Evolutionary conservation across 2,888 invertebrate species (phyloP), one percentile per base, ranked within the genome.

Genomic region (Cylloceria caligata): DNA sequence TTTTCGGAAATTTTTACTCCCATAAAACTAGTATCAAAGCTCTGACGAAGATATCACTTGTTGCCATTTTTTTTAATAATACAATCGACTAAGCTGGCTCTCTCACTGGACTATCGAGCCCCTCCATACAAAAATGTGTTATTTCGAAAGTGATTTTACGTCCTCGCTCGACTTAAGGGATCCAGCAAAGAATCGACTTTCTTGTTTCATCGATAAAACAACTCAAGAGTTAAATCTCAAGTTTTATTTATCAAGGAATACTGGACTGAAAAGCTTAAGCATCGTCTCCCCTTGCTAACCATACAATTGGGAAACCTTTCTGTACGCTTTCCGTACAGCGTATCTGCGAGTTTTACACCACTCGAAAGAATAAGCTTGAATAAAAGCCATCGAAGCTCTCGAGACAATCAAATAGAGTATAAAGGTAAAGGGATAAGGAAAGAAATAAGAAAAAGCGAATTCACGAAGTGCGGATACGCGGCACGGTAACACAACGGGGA

Each of bases 401-500:
- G 42, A 19, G 45, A 65, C 30, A 39, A 55, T 64, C 24, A 36
- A 52, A 11, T 36, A 6, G 52, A 64, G 19, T 49, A 55, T 55
- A 39, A 49, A 64, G 34, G 39, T 55, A 39, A 49, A 64, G 34
- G 39, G 30, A 71, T 47, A 47, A 60, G 34, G 13, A 72, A 52
- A 36, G 64, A 47, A 73, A 55, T 27, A 47, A 57, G 52, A 47
- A 75, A 47, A 60, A 67, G 9, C 45, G 27, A 52, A 57, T 19
- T 47, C 42, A 39, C 42, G 45, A 47, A 62, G 42, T 55, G 27
- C 30, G 52, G 45, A 60, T 47, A 60, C 45, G 45, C 21, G 60
- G 60, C 34, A 30, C 9, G 19, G 13, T 9, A 36, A 30, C 34
- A 57, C 45, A 3, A 19, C 45, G 71, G 21, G 57, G 19, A 13